Percentiles rank a stretch among this genome's conserved stretches.
Conservation (phyloP, 2,113 vertebrate species). For the Nothocercus julius region DNA sequence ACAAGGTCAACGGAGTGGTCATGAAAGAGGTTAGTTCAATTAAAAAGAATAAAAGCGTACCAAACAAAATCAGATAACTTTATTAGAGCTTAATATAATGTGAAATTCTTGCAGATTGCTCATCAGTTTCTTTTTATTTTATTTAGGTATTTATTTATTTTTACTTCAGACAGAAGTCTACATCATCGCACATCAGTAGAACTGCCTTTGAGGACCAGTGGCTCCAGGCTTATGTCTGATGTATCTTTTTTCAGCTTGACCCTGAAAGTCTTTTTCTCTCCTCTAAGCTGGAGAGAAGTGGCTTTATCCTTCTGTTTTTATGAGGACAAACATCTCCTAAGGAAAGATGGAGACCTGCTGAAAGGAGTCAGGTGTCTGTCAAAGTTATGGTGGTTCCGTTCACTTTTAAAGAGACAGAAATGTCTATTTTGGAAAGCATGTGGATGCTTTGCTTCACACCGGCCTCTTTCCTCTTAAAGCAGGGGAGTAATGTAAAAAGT, state of each 20-base stretch:
- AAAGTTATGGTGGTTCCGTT: not conserved
- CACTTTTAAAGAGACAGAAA: not conserved
- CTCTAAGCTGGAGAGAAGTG: not conserved
- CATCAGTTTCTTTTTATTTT: not conserved
- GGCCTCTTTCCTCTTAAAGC: not conserved
- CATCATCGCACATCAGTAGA: not conserved
- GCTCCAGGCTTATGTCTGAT: not conserved
- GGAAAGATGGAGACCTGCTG: not conserved
- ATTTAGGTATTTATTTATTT: not conserved
- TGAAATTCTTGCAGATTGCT: not conserved
- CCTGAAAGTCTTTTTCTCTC: not conserved
- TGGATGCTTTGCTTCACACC: rapidly evolving
- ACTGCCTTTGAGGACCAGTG: not conserved
- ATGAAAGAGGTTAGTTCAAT: not conserved
- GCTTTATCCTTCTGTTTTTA: not conserved
- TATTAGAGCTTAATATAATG: not conserved
- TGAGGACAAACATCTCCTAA: not conserved
- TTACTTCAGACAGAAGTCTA: not conserved
- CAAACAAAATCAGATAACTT: not conserved
- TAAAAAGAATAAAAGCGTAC: not conserved
- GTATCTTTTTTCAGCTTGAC: not conserved
- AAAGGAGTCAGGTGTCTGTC: not conserved
- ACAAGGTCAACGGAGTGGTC: not conserved
- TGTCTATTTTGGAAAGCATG: not conserved
- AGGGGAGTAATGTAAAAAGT: not conserved